Conservation (phyloP, 1,140 invertebrate genomes). For the Atta colombica region DNA sequence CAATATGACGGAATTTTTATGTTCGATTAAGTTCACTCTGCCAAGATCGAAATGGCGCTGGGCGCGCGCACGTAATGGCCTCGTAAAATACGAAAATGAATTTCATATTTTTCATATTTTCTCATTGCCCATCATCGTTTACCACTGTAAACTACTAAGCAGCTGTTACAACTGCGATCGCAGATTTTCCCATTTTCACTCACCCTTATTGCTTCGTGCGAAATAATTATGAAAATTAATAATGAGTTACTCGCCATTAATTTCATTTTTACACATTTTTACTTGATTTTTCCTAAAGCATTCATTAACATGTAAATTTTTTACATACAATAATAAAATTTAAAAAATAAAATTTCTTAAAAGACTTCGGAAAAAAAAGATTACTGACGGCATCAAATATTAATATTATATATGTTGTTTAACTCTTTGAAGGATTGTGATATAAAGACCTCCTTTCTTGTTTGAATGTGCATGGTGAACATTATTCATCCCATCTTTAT, state of each 20-base stretch:
- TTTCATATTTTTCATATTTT: conserved; percentile 44
- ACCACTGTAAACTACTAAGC: background rate
- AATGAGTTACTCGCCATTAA: background rate
- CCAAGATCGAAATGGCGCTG: conserved; percentile 3
- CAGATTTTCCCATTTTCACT: conserved; percentile 24
- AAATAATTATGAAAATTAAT: conserved; percentile 13
- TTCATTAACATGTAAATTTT: conserved; percentile 9
- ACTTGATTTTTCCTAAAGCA: background rate
- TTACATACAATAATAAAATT: background rate
- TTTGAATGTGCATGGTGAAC: no score
- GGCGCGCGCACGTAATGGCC: background rate
- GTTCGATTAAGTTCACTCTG: conserved; percentile 23
- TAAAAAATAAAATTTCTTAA: background rate
- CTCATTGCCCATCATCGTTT: background rate
- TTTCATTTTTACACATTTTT: background rate
- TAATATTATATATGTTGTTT: background rate
- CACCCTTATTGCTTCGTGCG: background rate
- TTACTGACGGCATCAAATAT: background rate
- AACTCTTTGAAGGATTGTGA: background rate
- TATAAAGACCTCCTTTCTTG: no score
- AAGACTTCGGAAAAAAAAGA: background rate
- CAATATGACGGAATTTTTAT: conserved; percentile 11
- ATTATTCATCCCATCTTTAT: no score
- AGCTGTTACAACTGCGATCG: conserved; percentile 6
- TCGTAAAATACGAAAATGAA: conserved; percentile 58